phyloP scores from a whole-genome alignment of 2,113 vertebrate species.

The Helogale parvula region DNA sequence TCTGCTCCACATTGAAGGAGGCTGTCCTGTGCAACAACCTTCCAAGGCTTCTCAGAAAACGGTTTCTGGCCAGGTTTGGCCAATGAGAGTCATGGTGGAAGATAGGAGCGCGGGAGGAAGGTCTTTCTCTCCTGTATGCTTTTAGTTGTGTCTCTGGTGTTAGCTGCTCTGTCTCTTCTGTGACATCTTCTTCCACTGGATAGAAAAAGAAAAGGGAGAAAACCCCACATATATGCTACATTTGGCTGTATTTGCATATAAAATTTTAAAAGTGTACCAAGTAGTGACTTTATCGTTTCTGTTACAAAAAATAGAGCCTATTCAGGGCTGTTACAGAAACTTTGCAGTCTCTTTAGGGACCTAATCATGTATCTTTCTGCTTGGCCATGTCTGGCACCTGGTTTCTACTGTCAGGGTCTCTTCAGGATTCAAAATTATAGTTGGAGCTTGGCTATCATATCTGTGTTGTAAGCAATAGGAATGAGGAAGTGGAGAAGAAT shows the following conservation, averaged over 20 bases:
- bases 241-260: neutral
- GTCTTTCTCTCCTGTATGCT: neutral
- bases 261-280: neutral
- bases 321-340: neutral
- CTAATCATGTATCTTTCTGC: neutral
- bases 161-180: neutral
- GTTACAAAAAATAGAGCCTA: neutral
- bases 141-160: neutral
- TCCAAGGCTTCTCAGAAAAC: neutral
- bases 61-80: neutral
- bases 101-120: neutral
- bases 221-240: neutral
- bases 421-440: neutral
- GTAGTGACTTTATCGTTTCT: neutral
- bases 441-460: neutral
- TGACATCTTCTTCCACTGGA: neutral
- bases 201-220: neutral
- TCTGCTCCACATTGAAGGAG: neutral
- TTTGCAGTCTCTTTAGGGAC: neutral
- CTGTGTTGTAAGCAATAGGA: neutral
- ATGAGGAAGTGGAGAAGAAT: neutral
- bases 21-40: neutral
- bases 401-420: neutral
- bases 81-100: neutral
- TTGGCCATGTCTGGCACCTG: neutral